Evolutionary conservation across 1,140 invertebrate genomes (phyloP), one percentile per base, ranked within the genome.

Genomic region (Drosophila willistoni): DNA sequence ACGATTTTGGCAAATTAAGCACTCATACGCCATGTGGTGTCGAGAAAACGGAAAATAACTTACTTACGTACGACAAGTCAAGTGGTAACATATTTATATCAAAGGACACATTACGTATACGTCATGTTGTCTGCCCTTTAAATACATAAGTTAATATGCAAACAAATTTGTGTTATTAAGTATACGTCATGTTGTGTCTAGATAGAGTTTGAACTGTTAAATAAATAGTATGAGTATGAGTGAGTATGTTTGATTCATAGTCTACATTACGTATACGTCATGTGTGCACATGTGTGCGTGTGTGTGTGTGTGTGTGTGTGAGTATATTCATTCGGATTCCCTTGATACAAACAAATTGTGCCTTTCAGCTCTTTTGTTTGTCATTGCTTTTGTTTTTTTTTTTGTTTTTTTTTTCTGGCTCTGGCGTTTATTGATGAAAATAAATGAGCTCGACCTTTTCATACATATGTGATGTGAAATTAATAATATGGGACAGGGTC

Each of bases 401-500:
- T 25, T 22, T 47, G n/a, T 63, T 14, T 57, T 54, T 41, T 59
- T n/a, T 61, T 64, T 64, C 51, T 39, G 41, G 29, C 5, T 64
- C 51, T 39, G 41, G 29, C 5, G n/a, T 65, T 64, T 70, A 87
- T 86, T 81, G 72, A 79, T 79, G 69, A 71, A 72, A 66, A 73
- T 68, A 72, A 73, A 74, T 66, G 73, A 68, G 80, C 62, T 17
- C 74, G 83, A 87, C 84, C 84, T 89, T 87, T 79, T 87, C 59
- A 51, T 51, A 44, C 59, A 51, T 51, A 44, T 65, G 47, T 36
- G 60, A 59, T 80, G 77, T 80, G 68, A 83, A 85, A 81, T 89
- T 75, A 79, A 83, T 83, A 79, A 89, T 89, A 84, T 89, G 69
- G 85, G 77, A 89, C 84, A 89, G 85, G 81, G 85, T 78, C 80